Evolutionary conservation across 2,888 invertebrate species (phyloP).

Genomic region (Crossocerus cetratus): DNA sequence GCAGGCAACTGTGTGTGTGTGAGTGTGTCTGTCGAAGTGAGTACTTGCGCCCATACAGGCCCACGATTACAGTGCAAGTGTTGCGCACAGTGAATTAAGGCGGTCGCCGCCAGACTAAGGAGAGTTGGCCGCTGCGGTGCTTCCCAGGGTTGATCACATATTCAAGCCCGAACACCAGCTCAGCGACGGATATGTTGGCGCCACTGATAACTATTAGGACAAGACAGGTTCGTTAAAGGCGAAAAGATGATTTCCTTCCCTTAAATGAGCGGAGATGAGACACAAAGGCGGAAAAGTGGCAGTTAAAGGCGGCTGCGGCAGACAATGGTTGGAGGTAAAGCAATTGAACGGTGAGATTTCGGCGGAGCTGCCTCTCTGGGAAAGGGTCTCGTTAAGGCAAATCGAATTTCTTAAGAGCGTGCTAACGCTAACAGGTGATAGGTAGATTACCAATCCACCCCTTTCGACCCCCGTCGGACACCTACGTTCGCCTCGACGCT

Average conservation of each 20-base stretch:
- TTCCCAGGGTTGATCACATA: conserved; percentile 6
- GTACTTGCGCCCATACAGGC: conserved; percentile 19
- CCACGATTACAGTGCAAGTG: too few relatives aligned
- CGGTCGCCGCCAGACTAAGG: neutral
- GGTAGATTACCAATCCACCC: conserved; percentile 47
- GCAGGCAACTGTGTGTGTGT: conserved; percentile 19
- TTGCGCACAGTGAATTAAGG: too few relatives aligned
- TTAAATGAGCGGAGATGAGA: too few relatives aligned
- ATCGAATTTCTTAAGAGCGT: conserved; percentile 51
- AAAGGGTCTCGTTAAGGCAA: conserved; percentile 42
- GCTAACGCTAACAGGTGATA: conserved; percentile 51
- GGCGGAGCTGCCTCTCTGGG: conserved; percentile 3
- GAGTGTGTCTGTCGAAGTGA: conserved; percentile 5
- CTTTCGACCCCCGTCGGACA: conserved; percentile 13
- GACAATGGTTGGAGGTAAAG: neutral
- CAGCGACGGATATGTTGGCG: too few relatives aligned
- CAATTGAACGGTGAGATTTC: conserved; percentile 14
- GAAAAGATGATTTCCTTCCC: too few relatives aligned
- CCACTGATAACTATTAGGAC: too few relatives aligned
- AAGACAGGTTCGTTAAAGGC: too few relatives aligned
- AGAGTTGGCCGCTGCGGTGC: conserved; percentile 12
- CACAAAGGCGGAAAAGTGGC: too few relatives aligned
- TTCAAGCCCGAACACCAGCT: too few relatives aligned
- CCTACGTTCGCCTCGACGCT: neutral
- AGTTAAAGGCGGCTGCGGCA: too few relatives aligned